A percentile compares a stretch with the other conserved stretches of the same genome.
Conservation (phyloP, 2,113 vertebrate species). For the Scatophagus argus region DNA sequence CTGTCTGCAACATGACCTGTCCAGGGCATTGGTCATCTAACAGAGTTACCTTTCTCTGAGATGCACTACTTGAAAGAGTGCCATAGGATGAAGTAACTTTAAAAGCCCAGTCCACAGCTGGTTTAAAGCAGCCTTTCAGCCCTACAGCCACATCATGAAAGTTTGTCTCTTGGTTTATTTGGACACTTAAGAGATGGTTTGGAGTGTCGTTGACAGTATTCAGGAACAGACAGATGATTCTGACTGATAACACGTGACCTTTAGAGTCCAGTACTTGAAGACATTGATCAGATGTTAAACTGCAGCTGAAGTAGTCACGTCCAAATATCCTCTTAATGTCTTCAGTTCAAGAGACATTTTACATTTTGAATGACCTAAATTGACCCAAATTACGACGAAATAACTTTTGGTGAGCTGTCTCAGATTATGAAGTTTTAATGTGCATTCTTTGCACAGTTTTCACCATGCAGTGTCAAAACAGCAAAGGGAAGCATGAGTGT, state of each 20-base stretch:
- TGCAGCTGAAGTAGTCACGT: background rate
- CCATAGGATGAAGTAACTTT: background rate
- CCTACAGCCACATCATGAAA: background rate
- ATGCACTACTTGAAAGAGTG: slow-evolving; percentile 16
- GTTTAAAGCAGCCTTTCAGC: background rate
- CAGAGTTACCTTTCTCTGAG: slow-evolving; percentile 1
- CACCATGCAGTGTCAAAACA: slow-evolving; percentile 2
- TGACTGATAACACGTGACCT: background rate
- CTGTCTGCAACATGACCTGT: slow-evolving; percentile 24
- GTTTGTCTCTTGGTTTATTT: background rate
- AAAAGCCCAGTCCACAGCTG: background rate
- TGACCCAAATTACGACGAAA: background rate
- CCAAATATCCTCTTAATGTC: background rate
- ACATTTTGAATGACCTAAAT: slow-evolving; percentile 4
- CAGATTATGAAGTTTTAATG: background rate
- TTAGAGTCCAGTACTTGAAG: background rate
- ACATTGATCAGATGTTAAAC: background rate
- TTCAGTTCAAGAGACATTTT: slow-evolving; percentile 11
- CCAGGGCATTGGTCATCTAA: slow-evolving; percentile 10
- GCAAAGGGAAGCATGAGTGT: background rate
- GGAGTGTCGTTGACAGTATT: background rate
- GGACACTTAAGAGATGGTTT: background rate
- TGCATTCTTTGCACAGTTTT: background rate
- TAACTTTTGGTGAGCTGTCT: background rate
- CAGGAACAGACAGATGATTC: background rate